Percentiles rank a stretch among this genome's conserved stretches.
Conservation (phyloP, 2,888 invertebrate species). For the Drosophila antonietae region DNA sequence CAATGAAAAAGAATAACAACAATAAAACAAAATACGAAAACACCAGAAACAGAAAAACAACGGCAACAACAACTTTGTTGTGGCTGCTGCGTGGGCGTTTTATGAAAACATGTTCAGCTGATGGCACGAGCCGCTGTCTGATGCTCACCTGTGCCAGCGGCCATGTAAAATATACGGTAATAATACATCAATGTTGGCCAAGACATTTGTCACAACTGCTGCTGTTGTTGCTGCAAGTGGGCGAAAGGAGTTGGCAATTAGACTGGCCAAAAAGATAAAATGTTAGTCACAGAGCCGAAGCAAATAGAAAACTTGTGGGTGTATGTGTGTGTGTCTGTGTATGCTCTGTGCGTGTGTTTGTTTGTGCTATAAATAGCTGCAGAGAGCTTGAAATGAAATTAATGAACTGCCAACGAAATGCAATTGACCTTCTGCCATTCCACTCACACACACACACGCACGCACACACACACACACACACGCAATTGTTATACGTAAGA, state of each 20-base stretch:
- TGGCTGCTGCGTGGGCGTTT: constrained; percentile 57
- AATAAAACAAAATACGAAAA: constrained; percentile 26
- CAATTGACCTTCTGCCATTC: constrained; percentile 81
- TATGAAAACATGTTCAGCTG: constrained; percentile 43
- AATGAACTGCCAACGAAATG: constrained; percentile 80
- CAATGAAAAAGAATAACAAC: constrained; percentile 23
- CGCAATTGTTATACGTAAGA: constrained; percentile 14
- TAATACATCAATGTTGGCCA: constrained; percentile 55
- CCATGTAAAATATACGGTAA: constrained; percentile 30
- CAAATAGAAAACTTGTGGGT: constrained; percentile 18
- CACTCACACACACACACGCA: constrained; percentile 25
- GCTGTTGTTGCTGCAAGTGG: constrained; percentile 26
- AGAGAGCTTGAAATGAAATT: constrained; percentile 64
- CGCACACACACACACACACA: constrained; percentile 11
- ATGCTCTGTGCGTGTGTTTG: constrained; percentile 12
- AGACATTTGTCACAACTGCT: constrained; percentile 50
- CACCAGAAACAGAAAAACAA: constrained; percentile 1
- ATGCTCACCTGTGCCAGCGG: constrained; percentile 50
- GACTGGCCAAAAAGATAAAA: constrained; percentile 21
- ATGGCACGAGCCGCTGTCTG: constrained; percentile 51
- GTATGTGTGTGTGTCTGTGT: background rate
- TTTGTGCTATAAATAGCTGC: constrained; percentile 59
- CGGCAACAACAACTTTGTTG: constrained; percentile 1
- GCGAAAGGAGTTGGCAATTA: constrained; percentile 61
- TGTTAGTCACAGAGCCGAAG: constrained; percentile 37